Evolutionary conservation across 2,888 invertebrate species (phyloP).

Genomic region (Tiliacea citrago): DNA sequence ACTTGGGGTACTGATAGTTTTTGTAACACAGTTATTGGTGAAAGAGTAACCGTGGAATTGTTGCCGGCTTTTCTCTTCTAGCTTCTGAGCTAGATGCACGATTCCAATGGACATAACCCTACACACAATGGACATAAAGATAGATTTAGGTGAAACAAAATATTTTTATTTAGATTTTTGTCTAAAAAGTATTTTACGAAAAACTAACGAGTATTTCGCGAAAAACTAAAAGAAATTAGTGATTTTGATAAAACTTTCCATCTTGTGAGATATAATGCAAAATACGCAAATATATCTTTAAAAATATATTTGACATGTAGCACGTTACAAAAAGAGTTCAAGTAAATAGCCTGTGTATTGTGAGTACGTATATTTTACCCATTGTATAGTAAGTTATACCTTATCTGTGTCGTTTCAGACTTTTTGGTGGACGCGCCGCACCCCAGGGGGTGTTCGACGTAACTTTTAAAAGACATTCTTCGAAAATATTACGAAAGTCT

Average conservation of each 20-base stretch:
- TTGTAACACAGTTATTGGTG: neutral
- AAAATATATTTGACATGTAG: neutral
- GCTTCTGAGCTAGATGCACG: no score
- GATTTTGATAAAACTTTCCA: neutral
- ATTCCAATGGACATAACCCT: no score
- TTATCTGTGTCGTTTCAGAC: slow-evolving; percentile 61
- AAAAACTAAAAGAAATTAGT: neutral
- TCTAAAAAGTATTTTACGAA: neutral
- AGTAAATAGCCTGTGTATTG: neutral
- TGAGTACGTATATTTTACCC: slow-evolving; percentile 30
- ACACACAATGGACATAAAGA: no score
- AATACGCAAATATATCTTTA: neutral
- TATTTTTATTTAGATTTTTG: no score
- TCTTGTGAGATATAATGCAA: neutral
- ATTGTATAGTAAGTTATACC: slow-evolving; percentile 45
- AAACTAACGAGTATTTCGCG: no score
- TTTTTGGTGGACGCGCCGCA: slow-evolving; percentile 43
- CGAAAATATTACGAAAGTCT: slow-evolving; percentile 37
- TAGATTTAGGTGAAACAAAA: no score
- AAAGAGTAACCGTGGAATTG: no score
- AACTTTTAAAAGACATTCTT: slow-evolving; percentile 61
- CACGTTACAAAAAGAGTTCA: slow-evolving; percentile 5
- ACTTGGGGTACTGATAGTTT: no score
- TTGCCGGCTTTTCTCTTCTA: no score
- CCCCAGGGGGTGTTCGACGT: slow-evolving; percentile 44